Percentiles rank a stretch among this genome's conserved stretches.
phyloP scores from a whole-genome alignment of 2,113 vertebrate species.

The Chrysemys picta region DNA sequence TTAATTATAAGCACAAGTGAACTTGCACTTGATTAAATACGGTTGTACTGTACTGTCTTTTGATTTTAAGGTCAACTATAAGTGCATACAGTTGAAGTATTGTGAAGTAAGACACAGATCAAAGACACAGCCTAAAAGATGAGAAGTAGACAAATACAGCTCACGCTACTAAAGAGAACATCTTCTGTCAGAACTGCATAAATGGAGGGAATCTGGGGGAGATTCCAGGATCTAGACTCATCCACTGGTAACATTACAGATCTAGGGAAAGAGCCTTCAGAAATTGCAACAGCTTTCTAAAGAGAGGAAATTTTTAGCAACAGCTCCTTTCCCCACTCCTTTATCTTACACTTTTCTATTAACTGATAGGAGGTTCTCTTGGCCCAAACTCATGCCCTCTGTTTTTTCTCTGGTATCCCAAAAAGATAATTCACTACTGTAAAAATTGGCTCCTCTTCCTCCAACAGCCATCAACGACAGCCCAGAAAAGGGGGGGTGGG shows the following conservation, averaged over 20 bases:
- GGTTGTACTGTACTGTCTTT: not conserved
- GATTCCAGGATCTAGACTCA: not conserved
- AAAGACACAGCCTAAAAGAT: not conserved
- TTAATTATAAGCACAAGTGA: constrained; percentile 12
- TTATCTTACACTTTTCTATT: not conserved
- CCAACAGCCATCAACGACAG: not conserved
- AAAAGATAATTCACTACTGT: not conserved
- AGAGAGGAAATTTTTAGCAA: not conserved
- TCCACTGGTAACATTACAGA: not conserved
- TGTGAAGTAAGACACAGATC: not conserved
- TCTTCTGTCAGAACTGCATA: not conserved
- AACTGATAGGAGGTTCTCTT: not conserved
- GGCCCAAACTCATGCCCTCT: not conserved
- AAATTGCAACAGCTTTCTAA: not conserved
- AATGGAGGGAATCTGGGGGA: accelerated
- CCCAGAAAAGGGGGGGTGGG: not conserved
- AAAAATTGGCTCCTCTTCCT: not conserved
- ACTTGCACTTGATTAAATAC: not conserved
- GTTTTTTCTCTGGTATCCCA: not conserved
- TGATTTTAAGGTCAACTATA: not conserved
- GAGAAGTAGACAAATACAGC: not conserved
- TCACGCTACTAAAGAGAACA: not conserved
- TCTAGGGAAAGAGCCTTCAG: not conserved
- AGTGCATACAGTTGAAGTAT: not conserved
- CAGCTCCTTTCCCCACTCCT: not conserved